Conservation (phyloP, 2,888 invertebrate species). For the Netelia fuscicornis region DNA sequence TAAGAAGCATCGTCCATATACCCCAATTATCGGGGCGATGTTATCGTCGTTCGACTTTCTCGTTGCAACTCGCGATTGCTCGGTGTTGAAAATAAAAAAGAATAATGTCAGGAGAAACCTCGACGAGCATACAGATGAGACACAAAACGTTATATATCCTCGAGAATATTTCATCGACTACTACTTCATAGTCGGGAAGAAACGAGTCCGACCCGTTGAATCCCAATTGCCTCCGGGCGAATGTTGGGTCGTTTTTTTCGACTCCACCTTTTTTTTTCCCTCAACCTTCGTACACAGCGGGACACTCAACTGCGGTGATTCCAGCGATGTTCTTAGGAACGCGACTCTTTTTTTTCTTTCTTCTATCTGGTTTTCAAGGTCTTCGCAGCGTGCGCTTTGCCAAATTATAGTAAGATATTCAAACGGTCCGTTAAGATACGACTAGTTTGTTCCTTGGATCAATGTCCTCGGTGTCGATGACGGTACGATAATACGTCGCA, state of each 20-base stretch:
- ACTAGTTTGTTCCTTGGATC: neutral
- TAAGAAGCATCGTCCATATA: neutral
- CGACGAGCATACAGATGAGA: neutral
- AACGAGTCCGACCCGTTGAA: slow-evolving; percentile 35
- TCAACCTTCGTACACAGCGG: slow-evolving; percentile 10
- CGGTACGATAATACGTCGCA: neutral
- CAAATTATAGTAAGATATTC: neutral
- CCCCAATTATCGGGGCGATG: neutral
- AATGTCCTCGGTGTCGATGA: neutral
- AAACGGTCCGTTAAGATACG: neutral
- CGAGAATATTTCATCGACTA: slow-evolving; percentile 22
- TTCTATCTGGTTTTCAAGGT: slow-evolving; percentile 6
- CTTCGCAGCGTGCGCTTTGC: neutral
- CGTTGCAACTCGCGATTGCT: no score
- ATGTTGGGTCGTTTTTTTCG: neutral
- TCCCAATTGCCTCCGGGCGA: slow-evolving; percentile 22
- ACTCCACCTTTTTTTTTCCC: slow-evolving; percentile 6
- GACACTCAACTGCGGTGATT: slow-evolving; percentile 13
- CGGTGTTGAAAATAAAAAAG: no score
- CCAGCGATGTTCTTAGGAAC: neutral
- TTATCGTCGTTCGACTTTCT: neutral
- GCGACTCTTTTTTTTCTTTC: neutral
- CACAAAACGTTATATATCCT: neutral
- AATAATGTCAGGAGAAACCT: neutral
- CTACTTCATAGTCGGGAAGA: slow-evolving; percentile 26